phyloP scores from a whole-genome alignment of 2,113 vertebrate genomes.

The Capreolus pygargus region DNA sequence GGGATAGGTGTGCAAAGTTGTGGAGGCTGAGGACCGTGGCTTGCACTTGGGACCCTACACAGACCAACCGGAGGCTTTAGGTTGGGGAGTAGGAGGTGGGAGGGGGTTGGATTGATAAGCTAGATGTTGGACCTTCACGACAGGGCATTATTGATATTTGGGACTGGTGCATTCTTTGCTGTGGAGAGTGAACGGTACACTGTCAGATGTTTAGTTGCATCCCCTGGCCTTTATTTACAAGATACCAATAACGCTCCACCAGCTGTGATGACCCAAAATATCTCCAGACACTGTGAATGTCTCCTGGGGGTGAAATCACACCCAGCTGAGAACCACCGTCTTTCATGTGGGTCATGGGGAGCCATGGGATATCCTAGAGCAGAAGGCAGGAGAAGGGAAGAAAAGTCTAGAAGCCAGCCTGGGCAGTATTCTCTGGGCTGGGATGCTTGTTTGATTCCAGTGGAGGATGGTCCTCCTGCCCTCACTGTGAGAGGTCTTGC shows the following conservation, averaged over 20 bases:
- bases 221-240: neutral
- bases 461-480: neutral
- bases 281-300: neutral
- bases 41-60: neutral
- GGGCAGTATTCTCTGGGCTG: neutral
- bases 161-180: neutral
- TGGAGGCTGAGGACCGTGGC: neutral
- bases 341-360: neutral
- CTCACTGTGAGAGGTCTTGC: neutral
- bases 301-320: neutral
- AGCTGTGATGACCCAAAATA: neutral
- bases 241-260: neutral
- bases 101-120: neutral
- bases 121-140: neutral
- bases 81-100: neutral
- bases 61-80: neutral
- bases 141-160: rapidly evolving
- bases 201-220: neutral
- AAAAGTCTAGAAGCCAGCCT: neutral
- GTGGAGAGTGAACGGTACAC: neutral
- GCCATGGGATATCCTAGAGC: neutral
- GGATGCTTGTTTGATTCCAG: neutral
- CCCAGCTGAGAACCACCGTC: neutral
- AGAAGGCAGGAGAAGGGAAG: neutral
- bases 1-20: neutral